Base-by-base conservation (phyloP, 2,888 invertebrate species). In the Pasiphila rectangulata region DNA sequence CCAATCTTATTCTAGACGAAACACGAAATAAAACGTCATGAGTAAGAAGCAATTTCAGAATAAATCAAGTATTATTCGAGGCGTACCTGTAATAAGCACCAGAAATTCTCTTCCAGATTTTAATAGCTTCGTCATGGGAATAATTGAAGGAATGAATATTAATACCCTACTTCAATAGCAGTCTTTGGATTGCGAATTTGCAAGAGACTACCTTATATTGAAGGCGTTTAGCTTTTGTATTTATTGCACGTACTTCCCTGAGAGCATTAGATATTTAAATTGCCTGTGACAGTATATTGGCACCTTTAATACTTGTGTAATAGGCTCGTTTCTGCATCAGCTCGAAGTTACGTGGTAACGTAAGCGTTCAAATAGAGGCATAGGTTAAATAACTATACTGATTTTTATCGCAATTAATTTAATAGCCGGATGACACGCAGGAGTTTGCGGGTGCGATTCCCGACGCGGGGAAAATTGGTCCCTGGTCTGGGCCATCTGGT, bases 71-170 rank as follows among this genome's bases (percentile, higher is more conserved):
- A 72, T 75, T 46, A 71, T 71, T 67, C 65, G 54, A 59, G 61
- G 67, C 69, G 75, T 72, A 72, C 67, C 66, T 66, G 68, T 70
- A 73, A 71, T 72, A 71, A 63, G 66, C 65, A 61, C 25, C 46
- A 52, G 54, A 56, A 36, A 46, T 45, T 44, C 51, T 41, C 42
- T 52, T 44, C 67, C 64, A 72, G 69, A 74, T 79, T 79, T 78
- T 78, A 78, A 79, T 78, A 73, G 77, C 73, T 63, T 66, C 67
- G 74, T 76, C 69, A 71, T 69, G 71, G 63, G 72, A 74, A 80
- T 79, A 79, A 81, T 77, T 71, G 69, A 65, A 58, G 64, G 65
- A 76, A 81, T 81, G 78, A 82, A 82, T 80, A 81, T 80, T 81
- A 79, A 81, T 80, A 75, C 67, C 66, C 63, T 55, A 70, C 70